Conservation (phyloP, 2,113 vertebrate species). For the Aplodontia rufa region DNA sequence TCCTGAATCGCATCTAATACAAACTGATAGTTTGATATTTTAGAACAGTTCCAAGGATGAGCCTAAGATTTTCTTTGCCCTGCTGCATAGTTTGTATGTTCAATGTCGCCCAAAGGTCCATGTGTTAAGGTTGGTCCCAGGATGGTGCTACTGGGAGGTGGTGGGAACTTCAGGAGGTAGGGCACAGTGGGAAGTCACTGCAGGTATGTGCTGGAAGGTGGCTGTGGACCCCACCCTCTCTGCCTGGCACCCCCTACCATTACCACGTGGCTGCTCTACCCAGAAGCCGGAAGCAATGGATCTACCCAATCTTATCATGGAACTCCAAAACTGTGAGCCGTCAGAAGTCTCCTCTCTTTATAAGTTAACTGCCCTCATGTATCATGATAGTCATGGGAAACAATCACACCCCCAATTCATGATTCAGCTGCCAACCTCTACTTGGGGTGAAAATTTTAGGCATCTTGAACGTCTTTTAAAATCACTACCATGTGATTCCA, state of each 20-base stretch:
- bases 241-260: no score
- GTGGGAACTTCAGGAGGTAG: neutral
- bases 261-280: neutral
- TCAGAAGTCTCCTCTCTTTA: neutral
- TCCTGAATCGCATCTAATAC: neutral
- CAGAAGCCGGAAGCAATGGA: neutral
- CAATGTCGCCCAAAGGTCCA: neutral
- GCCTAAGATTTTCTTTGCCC: neutral
- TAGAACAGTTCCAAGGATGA: neutral
- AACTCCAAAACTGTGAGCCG: neutral
- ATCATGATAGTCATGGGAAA: neutral
- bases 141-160: no score
- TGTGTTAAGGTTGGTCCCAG: neutral
- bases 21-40: neutral
- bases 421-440: neutral
- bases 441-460: neutral
- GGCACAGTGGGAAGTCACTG: no score
- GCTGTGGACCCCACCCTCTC: neutral
- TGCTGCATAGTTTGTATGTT: neutral
- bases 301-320: neutral
- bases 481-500: neutral
- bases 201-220: neutral
- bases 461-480: conserved; percentile 6
- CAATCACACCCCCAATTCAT: neutral
- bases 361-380: neutral